Evolutionary conservation across 2,888 invertebrate genomes (phyloP).

Genomic region (Cheilosia impressa): DNA sequence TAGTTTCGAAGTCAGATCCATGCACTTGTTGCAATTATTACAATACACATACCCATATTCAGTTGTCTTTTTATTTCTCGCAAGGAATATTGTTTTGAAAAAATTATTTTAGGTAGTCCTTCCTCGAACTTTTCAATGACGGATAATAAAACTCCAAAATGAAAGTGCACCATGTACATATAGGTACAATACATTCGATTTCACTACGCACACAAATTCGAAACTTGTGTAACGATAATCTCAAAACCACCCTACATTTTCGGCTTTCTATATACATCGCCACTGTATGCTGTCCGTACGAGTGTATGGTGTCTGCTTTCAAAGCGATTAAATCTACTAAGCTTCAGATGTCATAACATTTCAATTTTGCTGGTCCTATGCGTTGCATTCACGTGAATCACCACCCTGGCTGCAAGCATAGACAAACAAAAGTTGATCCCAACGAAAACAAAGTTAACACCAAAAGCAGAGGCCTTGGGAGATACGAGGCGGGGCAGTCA

Average conservation of each 20-base stretch:
- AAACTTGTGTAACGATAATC: not conserved
- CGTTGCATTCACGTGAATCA: not conserved
- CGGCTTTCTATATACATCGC: not conserved
- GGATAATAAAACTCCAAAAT: too few species aligned
- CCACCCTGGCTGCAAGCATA: not conserved
- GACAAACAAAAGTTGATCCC: slow-evolving; percentile 69
- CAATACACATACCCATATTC: too few species aligned
- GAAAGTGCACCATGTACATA: too few species aligned
- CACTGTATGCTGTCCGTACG: not conserved
- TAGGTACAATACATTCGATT: too few species aligned
- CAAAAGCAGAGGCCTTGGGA: slow-evolving; percentile 15
- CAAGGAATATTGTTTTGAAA: too few species aligned
- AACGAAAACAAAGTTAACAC: slow-evolving; percentile 71
- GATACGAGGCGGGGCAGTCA: not conserved
- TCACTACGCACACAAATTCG: not conserved
- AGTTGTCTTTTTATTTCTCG: too few species aligned
- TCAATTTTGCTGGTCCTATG: slow-evolving; percentile 53
- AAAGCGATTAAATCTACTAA: slow-evolving; percentile 68
- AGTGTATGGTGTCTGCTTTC: slow-evolving; percentile 5
- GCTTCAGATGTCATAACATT: slow-evolving; percentile 70
- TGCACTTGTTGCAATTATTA: too few species aligned
- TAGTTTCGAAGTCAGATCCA: too few species aligned
- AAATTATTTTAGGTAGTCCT: too few species aligned
- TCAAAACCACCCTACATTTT: not conserved
- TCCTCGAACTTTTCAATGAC: too few species aligned